Conservation (phyloP, 2,888 invertebrate species). For the Apodemia zela region DNA sequence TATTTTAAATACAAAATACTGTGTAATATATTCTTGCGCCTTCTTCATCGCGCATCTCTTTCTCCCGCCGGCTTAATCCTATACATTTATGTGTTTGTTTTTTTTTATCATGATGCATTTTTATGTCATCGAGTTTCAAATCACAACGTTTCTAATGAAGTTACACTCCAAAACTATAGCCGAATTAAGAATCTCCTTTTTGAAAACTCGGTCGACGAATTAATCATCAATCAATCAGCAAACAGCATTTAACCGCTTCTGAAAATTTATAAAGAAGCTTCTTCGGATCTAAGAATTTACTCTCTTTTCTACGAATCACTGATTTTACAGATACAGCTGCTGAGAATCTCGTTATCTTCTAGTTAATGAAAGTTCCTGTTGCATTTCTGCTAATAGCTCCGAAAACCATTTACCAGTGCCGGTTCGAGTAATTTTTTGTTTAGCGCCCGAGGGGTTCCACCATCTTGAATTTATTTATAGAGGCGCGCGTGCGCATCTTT, state of each 20-base stretch:
- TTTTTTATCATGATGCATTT: too few species aligned
- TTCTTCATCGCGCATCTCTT: too few species aligned
- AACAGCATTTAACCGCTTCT: neutral
- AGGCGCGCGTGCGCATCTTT: constrained; percentile 51
- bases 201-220: too few species aligned
- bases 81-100: too few species aligned
- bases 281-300: neutral
- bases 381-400: constrained; percentile 50
- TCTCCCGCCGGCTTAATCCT: too few species aligned
- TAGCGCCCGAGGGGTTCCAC: constrained; percentile 38
- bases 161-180: too few species aligned
- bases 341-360: constrained; percentile 3
- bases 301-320: constrained; percentile 1
- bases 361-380: constrained; percentile 16
- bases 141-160: too few species aligned
- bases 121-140: too few species aligned
- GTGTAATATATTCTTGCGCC: too few species aligned
- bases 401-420: constrained; percentile 31
- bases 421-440: constrained; percentile 43
- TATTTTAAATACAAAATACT: too few species aligned
- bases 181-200: too few species aligned
- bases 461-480: constrained; percentile 62
- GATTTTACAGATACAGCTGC: constrained; percentile 5
- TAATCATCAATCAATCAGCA: neutral
- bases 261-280: neutral